phyloP scores from a whole-genome alignment of 2,888 invertebrate species.

The Athalia rosae region DNA sequence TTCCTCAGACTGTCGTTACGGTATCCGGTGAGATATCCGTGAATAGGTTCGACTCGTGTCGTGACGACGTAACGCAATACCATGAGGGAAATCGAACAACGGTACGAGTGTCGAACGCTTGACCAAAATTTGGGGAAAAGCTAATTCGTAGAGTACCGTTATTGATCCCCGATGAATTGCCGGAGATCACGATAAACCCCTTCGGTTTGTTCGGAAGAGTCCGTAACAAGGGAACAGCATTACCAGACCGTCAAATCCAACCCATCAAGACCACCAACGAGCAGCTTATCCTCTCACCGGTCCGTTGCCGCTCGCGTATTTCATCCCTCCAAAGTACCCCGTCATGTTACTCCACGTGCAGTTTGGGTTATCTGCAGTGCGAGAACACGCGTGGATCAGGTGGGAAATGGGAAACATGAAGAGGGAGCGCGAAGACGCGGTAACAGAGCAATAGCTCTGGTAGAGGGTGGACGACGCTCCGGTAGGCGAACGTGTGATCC shows the following conservation, averaged over 20 bases:
- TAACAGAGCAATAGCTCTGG: neutral
- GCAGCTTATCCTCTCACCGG: conserved; percentile 36
- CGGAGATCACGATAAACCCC: conserved; percentile 69
- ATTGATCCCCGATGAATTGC: conserved; percentile 56
- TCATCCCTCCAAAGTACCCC: conserved; percentile 29
- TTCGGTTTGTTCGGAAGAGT: conserved; percentile 68
- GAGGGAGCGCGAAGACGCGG: conserved; percentile 1
- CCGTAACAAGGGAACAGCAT: conserved; percentile 70
- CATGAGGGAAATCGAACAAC: too few relatives aligned
- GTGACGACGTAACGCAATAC: too few relatives aligned
- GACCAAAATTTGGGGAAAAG: neutral
- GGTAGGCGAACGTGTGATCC: conserved; percentile 60
- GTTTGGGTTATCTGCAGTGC: neutral
- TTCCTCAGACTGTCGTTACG: too few relatives aligned
- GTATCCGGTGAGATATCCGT: too few relatives aligned
- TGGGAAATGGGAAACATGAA: conserved; percentile 16
- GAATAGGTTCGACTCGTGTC: too few relatives aligned
- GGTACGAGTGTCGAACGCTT: too few relatives aligned
- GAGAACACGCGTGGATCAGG: conserved; percentile 13
- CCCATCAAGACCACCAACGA: conserved; percentile 57
- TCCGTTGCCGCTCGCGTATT: conserved; percentile 27
- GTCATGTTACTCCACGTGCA: neutral
- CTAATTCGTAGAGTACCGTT: conserved; percentile 5
- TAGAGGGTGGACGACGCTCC: conserved; percentile 12
- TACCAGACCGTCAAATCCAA: conserved; percentile 61